Conservation (phyloP, 2,797 vertebrate genomes). For the Bradypodion ventrale region DNA sequence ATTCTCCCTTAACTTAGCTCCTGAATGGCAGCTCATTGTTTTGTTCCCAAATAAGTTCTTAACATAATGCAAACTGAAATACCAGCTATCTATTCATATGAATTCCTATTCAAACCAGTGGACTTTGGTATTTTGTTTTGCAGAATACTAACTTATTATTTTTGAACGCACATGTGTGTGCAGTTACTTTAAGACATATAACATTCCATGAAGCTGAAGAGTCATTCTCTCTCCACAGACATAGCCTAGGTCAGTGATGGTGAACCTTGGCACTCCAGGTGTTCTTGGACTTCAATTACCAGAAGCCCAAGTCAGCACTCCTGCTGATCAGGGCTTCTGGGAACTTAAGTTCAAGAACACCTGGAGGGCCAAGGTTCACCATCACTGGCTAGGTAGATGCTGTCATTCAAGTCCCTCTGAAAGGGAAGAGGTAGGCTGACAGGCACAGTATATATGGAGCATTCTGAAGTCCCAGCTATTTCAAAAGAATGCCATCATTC, state of each 20-base stretch:
- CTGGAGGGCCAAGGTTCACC: no score
- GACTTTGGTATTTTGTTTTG: neutral
- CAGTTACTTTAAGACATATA: constrained; percentile 13
- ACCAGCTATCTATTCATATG: constrained; percentile 11
- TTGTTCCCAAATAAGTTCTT: constrained; percentile 28
- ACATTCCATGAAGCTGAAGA: neutral
- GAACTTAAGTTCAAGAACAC: no score
- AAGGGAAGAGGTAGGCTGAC: constrained; percentile 14
- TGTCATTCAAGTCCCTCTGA: neutral
- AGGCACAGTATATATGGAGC: constrained; percentile 31
- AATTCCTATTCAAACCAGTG: neutral
- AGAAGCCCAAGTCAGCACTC: no score
- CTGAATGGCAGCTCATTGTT: constrained; percentile 21
- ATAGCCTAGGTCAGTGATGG: no score
- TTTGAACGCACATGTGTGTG: constrained; percentile 21
- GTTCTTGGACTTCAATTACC: no score
- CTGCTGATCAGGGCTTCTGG: no score
- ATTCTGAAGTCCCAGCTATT: constrained; percentile 46
- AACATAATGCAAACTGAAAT: constrained; percentile 28
- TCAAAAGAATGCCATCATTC: constrained; percentile 26
- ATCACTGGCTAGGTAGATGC: no score
- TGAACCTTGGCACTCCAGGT: no score
- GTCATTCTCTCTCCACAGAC: neutral
- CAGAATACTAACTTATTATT: constrained; percentile 4
- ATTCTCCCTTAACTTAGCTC: neutral